A percentile compares a stretch with the other conserved stretches of the same genome.
phyloP scores from a whole-genome alignment of 2,113 vertebrate species.

The Urocitellus parryii region DNA sequence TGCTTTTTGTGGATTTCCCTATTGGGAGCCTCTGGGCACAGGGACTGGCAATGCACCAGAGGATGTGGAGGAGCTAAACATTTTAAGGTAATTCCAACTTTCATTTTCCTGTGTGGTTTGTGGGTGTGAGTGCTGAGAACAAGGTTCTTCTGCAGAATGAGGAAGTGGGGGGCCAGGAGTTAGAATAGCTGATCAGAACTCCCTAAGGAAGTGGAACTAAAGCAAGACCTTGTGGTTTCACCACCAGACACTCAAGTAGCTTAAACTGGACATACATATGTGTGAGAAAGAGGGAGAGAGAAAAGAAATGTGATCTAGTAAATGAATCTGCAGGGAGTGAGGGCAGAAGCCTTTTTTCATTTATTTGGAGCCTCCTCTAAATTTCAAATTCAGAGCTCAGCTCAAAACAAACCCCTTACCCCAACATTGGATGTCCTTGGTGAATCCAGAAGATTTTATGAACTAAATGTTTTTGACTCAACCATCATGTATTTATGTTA shows the following conservation, averaged over 20 bases:
- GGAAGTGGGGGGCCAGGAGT: slow-evolving; percentile 19
- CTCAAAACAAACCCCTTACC: neutral
- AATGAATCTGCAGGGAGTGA: neutral
- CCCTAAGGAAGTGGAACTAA: neutral
- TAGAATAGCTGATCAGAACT: neutral
- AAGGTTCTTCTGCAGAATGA: slow-evolving; percentile 23
- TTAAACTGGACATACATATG: neutral
- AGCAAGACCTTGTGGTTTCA: neutral
- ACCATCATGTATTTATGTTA: neutral
- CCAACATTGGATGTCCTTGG: neutral
- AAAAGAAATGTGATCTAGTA: neutral
- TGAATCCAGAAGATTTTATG: neutral
- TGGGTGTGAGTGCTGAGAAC: slow-evolving; percentile 20
- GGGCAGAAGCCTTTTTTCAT: neutral
- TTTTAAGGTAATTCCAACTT: slow-evolving; percentile 20
- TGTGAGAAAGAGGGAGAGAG: neutral
- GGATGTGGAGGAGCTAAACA: neutral
- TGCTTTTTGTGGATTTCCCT: neutral
- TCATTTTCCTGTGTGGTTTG: slow-evolving; percentile 46
- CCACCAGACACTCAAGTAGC: neutral
- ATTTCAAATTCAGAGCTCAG: neutral
- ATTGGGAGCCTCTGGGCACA: neutral
- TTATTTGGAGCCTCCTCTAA: neutral
- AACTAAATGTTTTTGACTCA: neutral
- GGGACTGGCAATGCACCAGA: neutral